phyloP scores from a whole-genome alignment of 2,888 invertebrate species.

The Melinaea marsaeus region DNA sequence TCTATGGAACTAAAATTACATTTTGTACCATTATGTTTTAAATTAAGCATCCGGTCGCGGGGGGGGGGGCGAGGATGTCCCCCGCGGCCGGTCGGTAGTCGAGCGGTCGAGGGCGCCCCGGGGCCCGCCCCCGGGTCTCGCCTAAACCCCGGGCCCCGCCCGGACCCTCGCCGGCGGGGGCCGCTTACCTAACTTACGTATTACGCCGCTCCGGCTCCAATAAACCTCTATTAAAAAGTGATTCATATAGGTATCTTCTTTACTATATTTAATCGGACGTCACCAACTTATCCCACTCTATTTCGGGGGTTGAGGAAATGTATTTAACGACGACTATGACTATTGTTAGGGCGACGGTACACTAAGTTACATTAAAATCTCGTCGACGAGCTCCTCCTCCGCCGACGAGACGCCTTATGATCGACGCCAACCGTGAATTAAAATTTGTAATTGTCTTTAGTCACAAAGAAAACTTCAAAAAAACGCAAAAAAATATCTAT shows the following conservation, averaged over 20 bases:
- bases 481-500: slow-evolving; percentile 27
- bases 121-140: slow-evolving; percentile 26
- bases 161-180: neutral
- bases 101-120: slow-evolving; percentile 39
- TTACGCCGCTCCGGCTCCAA: slow-evolving; percentile 54
- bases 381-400: neutral
- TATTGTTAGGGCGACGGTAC: slow-evolving; percentile 48
- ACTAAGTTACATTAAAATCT: slow-evolving; percentile 30
- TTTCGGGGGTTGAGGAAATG: slow-evolving; percentile 58
- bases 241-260: slow-evolving; percentile 64
- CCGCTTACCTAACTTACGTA: slow-evolving; percentile 53
- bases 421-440: slow-evolving; percentile 19
- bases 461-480: slow-evolving; percentile 21
- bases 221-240: slow-evolving; percentile 64
- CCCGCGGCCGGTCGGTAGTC: slow-evolving; percentile 41
- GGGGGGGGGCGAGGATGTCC: slow-evolving; percentile 30
- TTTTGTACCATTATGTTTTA: slow-evolving; percentile 72
- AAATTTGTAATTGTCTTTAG: slow-evolving; percentile 23
- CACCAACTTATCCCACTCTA: slow-evolving; percentile 64
- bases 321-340: slow-evolving; percentile 53
- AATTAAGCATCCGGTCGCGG: slow-evolving; percentile 61
- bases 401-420: slow-evolving; percentile 9
- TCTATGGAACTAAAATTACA: slow-evolving; percentile 74
- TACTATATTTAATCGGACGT: slow-evolving; percentile 71
- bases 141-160: slow-evolving; percentile 14